Evolutionary conservation across 1,140 invertebrate genomes (phyloP).

Genomic region (Halictus rubicundus): DNA sequence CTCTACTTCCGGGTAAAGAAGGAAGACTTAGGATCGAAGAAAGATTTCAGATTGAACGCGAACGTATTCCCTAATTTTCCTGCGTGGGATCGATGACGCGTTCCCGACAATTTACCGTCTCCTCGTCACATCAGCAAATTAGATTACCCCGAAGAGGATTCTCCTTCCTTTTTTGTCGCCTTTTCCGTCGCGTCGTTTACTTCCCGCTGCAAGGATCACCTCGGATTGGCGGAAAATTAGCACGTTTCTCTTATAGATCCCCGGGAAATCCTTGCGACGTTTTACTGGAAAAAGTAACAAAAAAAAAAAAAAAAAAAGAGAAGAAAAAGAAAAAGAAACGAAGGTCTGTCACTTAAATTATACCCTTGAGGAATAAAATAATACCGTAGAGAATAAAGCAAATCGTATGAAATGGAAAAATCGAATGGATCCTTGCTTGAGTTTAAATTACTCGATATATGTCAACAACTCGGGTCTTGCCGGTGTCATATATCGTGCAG

Average conservation of each 20-base stretch:
- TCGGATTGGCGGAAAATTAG: slow-evolving; percentile 2
- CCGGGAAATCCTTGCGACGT: not conserved
- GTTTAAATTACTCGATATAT: too few species aligned
- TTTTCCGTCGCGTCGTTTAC: not conserved
- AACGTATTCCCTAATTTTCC: slow-evolving; percentile 36
- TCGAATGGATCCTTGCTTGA: too few species aligned
- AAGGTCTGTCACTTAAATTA: not conserved
- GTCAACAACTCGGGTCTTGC: too few species aligned
- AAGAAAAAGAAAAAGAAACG: too few species aligned
- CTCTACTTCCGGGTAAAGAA: not conserved
- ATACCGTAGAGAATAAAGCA: too few species aligned
- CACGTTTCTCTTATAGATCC: too few species aligned
- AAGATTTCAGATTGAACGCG: slow-evolving; percentile 28
- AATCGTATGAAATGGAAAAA: too few species aligned
- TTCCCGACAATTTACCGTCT: slow-evolving; percentile 10
- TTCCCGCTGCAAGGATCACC: not conserved
- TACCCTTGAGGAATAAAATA: too few species aligned
- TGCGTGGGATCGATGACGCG: slow-evolving; percentile 16
- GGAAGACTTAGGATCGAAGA: not conserved
- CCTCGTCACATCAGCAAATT: slow-evolving; percentile 41
- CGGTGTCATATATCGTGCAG: too few species aligned
- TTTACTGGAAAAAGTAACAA: too few species aligned
- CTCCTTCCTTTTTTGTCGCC: not conserved
- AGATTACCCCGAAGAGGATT: slow-evolving; percentile 23
- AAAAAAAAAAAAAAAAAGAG: too few species aligned